A percentile compares a stretch with the other conserved stretches of the same genome.
These are phyloP conservation scores for Hymenochirus boettgeri DNA, from an alignment of 2,113 vertebrate genomes.

Conservation along the genomic window DNA sequence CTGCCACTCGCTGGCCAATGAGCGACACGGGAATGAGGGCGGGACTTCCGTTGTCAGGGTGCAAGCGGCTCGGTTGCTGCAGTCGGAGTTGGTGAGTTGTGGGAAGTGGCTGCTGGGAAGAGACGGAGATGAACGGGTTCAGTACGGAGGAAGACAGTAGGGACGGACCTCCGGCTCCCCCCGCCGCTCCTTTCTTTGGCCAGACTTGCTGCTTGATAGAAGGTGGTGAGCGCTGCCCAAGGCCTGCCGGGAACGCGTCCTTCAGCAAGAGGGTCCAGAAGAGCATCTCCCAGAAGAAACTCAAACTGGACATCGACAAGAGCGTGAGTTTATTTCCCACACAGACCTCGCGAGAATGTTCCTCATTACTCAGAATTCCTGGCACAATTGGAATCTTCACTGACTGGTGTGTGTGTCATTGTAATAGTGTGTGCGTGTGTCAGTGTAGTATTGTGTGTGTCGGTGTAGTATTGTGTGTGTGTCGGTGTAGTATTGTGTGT, in stretches of 20 bases:
- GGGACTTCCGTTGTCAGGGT: slow-evolving; percentile 64
- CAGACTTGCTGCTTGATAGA: slow-evolving; percentile 97
- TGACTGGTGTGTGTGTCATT: no score
- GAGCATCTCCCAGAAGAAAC: slow-evolving; percentile 89
- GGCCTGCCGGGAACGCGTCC: slow-evolving; percentile 93
- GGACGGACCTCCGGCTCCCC: slow-evolving; percentile 75
- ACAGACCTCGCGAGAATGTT: no score
- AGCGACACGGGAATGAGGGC: background rate
- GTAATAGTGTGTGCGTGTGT: no score
- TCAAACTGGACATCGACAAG: slow-evolving; percentile 93
- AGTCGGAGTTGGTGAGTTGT: background rate
- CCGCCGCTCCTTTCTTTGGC: slow-evolving; percentile 80
- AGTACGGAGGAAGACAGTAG: slow-evolving; percentile 95
- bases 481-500: no score
- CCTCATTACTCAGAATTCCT: no score
- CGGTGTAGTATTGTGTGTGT: no score
- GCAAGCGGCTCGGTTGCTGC: slow-evolving; percentile 32
- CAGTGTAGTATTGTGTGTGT: no score
- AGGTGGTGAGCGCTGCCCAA: slow-evolving; percentile 89
- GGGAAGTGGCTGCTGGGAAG: background rate
- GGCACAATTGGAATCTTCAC: no score
- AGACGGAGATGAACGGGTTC: slow-evolving; percentile 85
- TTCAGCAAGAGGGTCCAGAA: slow-evolving; percentile 93
- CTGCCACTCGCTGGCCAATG: slow-evolving; percentile 44
- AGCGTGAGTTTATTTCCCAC: slow-evolving; percentile 87